Conservation (phyloP, 1,140 invertebrate genomes). For the Ceratina calcarata region DNA sequence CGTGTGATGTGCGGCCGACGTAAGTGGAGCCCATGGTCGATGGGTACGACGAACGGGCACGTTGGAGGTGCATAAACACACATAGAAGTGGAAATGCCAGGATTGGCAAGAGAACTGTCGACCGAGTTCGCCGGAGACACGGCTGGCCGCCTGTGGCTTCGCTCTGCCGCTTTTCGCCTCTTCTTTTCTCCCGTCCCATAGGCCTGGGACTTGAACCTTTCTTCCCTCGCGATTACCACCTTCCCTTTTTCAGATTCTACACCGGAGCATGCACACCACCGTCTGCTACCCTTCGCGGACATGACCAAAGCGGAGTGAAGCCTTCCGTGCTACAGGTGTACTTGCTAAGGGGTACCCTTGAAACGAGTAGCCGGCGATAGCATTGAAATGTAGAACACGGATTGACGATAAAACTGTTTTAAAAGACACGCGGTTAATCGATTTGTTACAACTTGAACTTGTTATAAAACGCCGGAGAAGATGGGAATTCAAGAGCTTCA, state of each 20-base stretch:
- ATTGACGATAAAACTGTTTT: not conserved
- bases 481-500: conserved; percentile 37
- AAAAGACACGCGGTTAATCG: too few relatives aligned
- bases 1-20: conserved; percentile 62
- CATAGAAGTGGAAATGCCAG: conserved; percentile 67
- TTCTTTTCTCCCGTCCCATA: conserved; percentile 52
- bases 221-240: conserved; percentile 37
- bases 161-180: conserved; percentile 73
- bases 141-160: conserved; percentile 73
- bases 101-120: conserved; percentile 53
- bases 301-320: conserved; percentile 21
- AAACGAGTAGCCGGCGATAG: conserved; percentile 8
- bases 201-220: not conserved
- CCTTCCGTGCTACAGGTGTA: conserved; percentile 46
- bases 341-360: conserved; percentile 47
- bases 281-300: conserved; percentile 61
- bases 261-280: conserved; percentile 27
- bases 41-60: conserved; percentile 38
- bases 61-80: conserved; percentile 64
- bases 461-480: not conserved
- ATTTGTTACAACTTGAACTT: not conserved
- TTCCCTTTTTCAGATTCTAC: conserved; percentile 42
- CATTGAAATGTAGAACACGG: not conserved
- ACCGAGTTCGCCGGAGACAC: conserved; percentile 73
- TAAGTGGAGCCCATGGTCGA: conserved; percentile 58